Evolutionary conservation across 2,113 vertebrate genomes (phyloP), one percentile per base, ranked within the genome.

Genomic region (Fukomys damarensis): DNA sequence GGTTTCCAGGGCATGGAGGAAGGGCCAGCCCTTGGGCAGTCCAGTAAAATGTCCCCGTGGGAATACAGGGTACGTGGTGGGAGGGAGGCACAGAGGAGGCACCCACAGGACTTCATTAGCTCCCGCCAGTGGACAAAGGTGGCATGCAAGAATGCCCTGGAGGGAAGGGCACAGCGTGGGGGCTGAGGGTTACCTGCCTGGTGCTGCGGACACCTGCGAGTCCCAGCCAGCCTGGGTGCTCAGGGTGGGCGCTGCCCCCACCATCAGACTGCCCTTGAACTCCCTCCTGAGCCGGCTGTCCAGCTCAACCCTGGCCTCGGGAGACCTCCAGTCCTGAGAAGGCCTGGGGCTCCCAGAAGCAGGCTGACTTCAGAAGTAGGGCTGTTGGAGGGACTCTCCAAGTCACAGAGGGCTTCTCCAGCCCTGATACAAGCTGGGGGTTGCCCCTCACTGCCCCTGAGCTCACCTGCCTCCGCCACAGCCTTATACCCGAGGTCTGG

Each of bases 391-490:
- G 43, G 59, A 46, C 49, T 76, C 32, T 68, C n/a, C 2, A 59
- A 46, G 35, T 70, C 38, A 43, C 41, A 49, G 22, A 8, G 2
- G 24, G 24, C 7, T 87, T 58, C 58, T 66, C 24, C 5, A 26
- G 58, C 68, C 10, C 1, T 41, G 26, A 16, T 5, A 7, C 41
- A 93, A 52, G 46, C 10, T 4, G 10, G 24, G 43, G 35, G 30
- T 2, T 0, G 0, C 1, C 2, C 56, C 17, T 38, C 4, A 32
- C 30, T 19, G 24, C 32, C 7, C 4, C 7, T 2, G 16, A n/a
- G 63, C 13, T n/a, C 24, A 10, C 35, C 22, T 2, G 43, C 46
- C 65, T 59, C 30, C 54, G 0, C 4, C 3, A 19, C 7, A 28
- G 0, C 2, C 41, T 54, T 19, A 19, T 0, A 16, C 4, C 32